Base-by-base conservation (phyloP, 2,797 vertebrate species). In the Sus cebifrons region DNA sequence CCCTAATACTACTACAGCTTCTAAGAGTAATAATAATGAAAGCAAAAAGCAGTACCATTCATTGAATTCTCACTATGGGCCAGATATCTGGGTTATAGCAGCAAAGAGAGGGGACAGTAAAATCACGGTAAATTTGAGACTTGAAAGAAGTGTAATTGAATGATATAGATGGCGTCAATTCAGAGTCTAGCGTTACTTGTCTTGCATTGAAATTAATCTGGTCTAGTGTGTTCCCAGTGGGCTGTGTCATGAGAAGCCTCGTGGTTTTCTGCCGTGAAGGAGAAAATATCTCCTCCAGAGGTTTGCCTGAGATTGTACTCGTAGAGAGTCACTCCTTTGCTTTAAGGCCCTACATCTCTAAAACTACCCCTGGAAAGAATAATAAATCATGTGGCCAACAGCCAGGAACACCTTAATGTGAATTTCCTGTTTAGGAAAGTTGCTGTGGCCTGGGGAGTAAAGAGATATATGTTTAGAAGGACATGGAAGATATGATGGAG, bases 101-200 rank as follows among this genome's bases (percentile, higher is more conserved):
- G 60, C 62, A 49, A 93, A 97, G 81, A 92, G 49, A 86, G 75
- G 89, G 17, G 23, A 77, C 49, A 83, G 52, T 86, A 93, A 95
- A 95, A 86, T 86, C 36, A 77, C 1, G 11, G 71, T 82, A 95
- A 94, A 93, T 86, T 85, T 94, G 60, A 73, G n/a, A 82, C 32
- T 81, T 89, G 49, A 93, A 91, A 13, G 65, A 79, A 91, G 25
- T 91, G 36, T 93, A 94, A 94, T 68, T 87, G 71, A 40, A 84
- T 81, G 89, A 93, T 77, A 49, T 36, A 67, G 60, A 56, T 36
- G 62, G 60, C 92, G 73, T 52, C 29, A 15, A 68, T 75, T 94
- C 54, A 94, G 68, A 65, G 44, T 87, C 67, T 68, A 81, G 25
- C 20, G 71, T 95, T 87, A 82, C 40, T 86, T 93, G 86, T 91